Conservation (phyloP, 2,888 invertebrate species). For the Rhogogaster chlorosoma region DNA sequence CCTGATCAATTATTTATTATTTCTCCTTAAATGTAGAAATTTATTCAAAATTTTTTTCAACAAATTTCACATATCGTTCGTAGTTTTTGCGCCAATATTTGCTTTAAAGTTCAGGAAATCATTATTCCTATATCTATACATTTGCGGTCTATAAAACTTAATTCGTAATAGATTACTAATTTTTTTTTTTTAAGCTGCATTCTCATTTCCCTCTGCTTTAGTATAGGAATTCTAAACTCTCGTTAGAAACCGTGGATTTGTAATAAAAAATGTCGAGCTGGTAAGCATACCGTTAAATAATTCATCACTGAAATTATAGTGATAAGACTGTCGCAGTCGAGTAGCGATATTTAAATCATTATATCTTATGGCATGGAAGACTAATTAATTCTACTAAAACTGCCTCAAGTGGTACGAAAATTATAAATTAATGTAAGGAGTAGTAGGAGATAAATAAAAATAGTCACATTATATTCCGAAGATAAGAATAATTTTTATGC, state of each 20-base stretch:
- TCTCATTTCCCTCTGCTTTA: not conserved
- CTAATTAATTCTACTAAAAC: not conserved
- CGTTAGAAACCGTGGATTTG: not conserved
- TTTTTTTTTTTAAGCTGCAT: not conserved
- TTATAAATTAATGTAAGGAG: not conserved
- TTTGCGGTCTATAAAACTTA: not conserved
- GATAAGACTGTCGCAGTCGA: not conserved
- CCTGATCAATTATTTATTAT: not conserved
- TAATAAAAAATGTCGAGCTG: not conserved
- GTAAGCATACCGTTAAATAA: not conserved
- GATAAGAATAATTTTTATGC: not conserved
- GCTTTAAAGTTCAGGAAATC: not conserved
- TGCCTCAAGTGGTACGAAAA: not conserved
- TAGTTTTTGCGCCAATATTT: not conserved
- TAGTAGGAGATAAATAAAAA: not conserved
- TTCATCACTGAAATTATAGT: not conserved
- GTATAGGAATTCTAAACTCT: not conserved
- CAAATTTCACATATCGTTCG: not conserved
- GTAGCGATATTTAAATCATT: not conserved
- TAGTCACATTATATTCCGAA: not conserved
- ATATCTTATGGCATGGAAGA: not conserved
- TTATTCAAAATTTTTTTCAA: not conserved
- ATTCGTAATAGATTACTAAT: not conserved
- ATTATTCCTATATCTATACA: not conserved
- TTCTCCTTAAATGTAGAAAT: not conserved